These are phyloP conservation scores for Agriotes lineatus DNA, from an alignment of 2,888 invertebrate genomes.

Conservation along the genomic window DNA sequence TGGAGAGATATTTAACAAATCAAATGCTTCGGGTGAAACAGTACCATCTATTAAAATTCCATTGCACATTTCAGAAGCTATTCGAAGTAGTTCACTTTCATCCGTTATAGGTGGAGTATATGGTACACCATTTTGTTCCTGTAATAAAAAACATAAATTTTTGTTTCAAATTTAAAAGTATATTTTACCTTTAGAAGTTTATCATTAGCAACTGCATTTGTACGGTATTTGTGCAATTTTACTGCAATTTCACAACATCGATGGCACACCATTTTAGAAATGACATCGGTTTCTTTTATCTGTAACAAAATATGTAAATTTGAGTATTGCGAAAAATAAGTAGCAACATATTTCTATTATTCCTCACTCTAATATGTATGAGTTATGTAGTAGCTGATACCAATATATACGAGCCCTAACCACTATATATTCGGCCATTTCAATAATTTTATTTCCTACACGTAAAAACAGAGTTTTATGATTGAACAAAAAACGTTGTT, in stretches of 20 bases:
- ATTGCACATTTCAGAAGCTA: not conserved
- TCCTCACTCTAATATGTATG: too few relatives aligned
- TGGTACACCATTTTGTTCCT: slow-evolving; percentile 8
- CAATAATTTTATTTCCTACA: too few relatives aligned
- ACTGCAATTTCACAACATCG: slow-evolving; percentile 40
- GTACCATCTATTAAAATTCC: not conserved
- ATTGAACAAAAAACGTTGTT: too few relatives aligned
- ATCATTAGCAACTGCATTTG: slow-evolving; percentile 41
- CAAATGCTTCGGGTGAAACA: not conserved
- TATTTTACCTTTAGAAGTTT: slow-evolving; percentile 43
- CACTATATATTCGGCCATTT: too few relatives aligned
- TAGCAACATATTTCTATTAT: too few relatives aligned
- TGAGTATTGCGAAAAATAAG: too few relatives aligned
- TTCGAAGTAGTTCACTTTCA: not conserved
- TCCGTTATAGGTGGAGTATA: slow-evolving; percentile 8
- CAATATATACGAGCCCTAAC: too few relatives aligned
- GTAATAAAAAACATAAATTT: not conserved
- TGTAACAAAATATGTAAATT: slow-evolving; percentile 43
- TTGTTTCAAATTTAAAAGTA: too few relatives aligned
- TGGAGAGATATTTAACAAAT: not conserved
- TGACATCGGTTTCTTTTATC: slow-evolving; percentile 39
- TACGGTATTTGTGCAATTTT: slow-evolving; percentile 41
- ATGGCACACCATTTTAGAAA: slow-evolving; percentile 45
- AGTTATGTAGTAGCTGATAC: too few relatives aligned
- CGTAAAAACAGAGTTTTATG: too few relatives aligned